Percentiles rank a stretch among this genome's conserved stretches.
phyloP scores from a whole-genome alignment of 1,140 invertebrate species.

The Diorhabda sublineata region DNA sequence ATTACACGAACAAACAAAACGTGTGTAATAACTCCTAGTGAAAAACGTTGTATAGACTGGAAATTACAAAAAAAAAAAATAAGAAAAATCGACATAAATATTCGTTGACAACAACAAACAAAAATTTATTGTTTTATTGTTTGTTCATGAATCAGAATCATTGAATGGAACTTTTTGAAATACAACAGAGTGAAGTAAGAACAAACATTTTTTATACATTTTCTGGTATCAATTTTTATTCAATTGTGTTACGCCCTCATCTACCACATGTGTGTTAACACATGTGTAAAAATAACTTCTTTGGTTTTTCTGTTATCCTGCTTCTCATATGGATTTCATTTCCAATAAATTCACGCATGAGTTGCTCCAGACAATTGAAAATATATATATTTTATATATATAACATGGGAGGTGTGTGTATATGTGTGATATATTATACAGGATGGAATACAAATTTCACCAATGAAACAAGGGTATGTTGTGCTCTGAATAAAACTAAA shows the following conservation, averaged over 20 bases:
- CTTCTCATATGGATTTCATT: conserved; percentile 41
- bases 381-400: not conserved
- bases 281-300: conserved; percentile 19
- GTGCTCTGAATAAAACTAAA: no score
- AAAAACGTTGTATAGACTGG: no score
- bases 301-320: conserved; percentile 31
- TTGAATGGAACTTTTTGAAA: no score
- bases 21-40: no score
- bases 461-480: not conserved
- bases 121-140: not conserved
- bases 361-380: not conserved
- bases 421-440: not conserved
- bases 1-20: not conserved
- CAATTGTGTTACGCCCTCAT: conserved; percentile 1
- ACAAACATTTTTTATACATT: not conserved
- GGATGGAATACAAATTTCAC: not conserved
- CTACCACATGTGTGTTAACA: conserved; percentile 21
- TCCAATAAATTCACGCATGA: conserved; percentile 45
- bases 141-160: no score
- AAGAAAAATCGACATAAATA: not conserved
- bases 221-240: not conserved
- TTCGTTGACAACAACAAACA: conserved; percentile 10
- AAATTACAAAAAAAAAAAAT: no score
- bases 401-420: not conserved
- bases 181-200: no score